These are phyloP conservation scores for Operophtera brumata DNA, from an alignment of 2,888 invertebrate species.

Conservation along the genomic window DNA sequence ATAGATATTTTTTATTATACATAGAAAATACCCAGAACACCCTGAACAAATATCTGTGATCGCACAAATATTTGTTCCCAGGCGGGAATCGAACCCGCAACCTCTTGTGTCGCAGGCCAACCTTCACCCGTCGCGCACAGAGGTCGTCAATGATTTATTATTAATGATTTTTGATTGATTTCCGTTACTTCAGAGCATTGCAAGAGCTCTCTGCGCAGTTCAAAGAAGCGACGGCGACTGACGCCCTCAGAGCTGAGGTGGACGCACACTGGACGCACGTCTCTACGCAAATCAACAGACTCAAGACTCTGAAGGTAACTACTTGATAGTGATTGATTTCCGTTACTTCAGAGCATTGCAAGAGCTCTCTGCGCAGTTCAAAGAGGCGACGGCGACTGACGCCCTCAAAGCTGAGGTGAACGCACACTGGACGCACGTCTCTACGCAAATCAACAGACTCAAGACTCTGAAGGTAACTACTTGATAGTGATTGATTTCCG, in stretches of 20 bases:
- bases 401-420: conserved; percentile 79
- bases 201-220: conserved; percentile 67
- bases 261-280: conserved; percentile 83
- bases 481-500: too few relatives aligned
- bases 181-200: conserved; percentile 64
- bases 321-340: too few relatives aligned
- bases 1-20: too few relatives aligned
- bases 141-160: too few relatives aligned
- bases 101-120: too few relatives aligned
- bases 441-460: conserved; percentile 83
- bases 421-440: conserved; percentile 82
- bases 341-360: conserved; percentile 71
- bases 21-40: too few relatives aligned
- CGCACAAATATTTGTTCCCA: too few relatives aligned
- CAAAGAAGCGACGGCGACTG: conserved; percentile 48
- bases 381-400: conserved; percentile 50
- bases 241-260: conserved; percentile 75
- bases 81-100: too few relatives aligned
- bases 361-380: conserved; percentile 60
- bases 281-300: conserved; percentile 83
- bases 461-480: conserved; percentile 82
- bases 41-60: too few relatives aligned
- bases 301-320: conserved; percentile 83
- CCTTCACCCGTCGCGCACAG: too few relatives aligned
- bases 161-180: too few relatives aligned